Base-by-base conservation (phyloP, 1,140 invertebrate species). In the Trichogramma pretiosum region DNA sequence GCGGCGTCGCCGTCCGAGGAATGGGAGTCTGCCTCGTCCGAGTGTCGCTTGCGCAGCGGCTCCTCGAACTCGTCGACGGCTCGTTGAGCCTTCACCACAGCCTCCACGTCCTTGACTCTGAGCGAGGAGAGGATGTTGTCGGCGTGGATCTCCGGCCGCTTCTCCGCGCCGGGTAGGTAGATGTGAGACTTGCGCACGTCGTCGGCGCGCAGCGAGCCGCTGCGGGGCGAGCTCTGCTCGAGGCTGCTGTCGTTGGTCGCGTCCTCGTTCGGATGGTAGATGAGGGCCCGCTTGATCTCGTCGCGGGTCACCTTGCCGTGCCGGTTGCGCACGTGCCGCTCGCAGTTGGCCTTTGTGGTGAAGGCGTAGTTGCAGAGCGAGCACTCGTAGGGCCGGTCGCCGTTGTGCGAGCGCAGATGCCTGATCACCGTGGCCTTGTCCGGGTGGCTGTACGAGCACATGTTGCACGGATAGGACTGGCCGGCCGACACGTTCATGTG, bases 331-430 rank as follows among this genome's bases (percentile, higher is more conserved):
- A 97, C 74, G 75, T 98, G 88, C 1, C 88, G 69, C 65, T 92
- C 88, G 60, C 88, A 92, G 56, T 92, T 92, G 0, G 87, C 81
- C 68, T 97, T 96, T 0, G 93, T 98, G 2, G 93, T 97, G 66
- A 97, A 98, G 1, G 92, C 90, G 57, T 90, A 95, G 56, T 91
- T 89, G 67, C 94, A 98, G 2, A 95, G 77, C 1, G 83, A 80
- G 61, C 94, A 97, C 61, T 95, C 89, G 60, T 91, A 98, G 0
- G 93, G 93, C 4, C 92, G 76, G 58, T 96, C 92, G 0, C 93
- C 93, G 61, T 94, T 96, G 69, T 97, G 93, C 3, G 85, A 87
- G 53, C 92, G 76, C 79, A 97, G 84, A 64, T 97, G 87, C 22
- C 89, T 82, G 3, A 89, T 81, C 3, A 97, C 64, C 1, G 90